Conservation (phyloP, 2,113 vertebrate species). For the Casuarius casuarius region DNA sequence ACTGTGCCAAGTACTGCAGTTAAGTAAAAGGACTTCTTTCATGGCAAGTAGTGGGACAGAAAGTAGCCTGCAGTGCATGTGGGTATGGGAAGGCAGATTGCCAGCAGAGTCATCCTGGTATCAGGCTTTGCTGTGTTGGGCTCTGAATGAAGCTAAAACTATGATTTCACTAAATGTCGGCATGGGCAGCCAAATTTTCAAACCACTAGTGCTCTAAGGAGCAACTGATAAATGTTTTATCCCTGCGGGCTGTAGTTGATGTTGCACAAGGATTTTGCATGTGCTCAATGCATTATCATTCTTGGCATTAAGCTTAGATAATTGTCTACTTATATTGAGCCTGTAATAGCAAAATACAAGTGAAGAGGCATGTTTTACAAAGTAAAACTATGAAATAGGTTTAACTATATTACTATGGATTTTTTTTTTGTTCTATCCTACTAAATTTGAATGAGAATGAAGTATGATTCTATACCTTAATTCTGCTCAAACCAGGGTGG, state of each 20-base stretch:
- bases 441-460: constrained; percentile 86
- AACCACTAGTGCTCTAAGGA: constrained; percentile 76
- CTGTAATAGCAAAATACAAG: constrained; percentile 77
- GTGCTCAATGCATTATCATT: constrained; percentile 76
- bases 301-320: constrained; percentile 81
- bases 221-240: constrained; percentile 78
- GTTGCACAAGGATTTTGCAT: constrained; percentile 75
- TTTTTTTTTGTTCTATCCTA: constrained; percentile 70
- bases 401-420: constrained; percentile 76
- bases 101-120: constrained; percentile 78
- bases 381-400: constrained; percentile 80
- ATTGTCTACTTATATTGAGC: constrained; percentile 82
- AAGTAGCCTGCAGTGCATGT: constrained; percentile 79
- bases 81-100: constrained; percentile 74
- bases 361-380: constrained; percentile 77
- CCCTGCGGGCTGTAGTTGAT: constrained; percentile 69
- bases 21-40: constrained; percentile 86
- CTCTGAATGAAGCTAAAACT: constrained; percentile 74
- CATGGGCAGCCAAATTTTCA: constrained; percentile 79
- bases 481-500: constrained; percentile 85
- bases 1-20: constrained; percentile 80
- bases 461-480: constrained; percentile 84
- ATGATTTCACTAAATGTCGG: constrained; percentile 79
- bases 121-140: constrained; percentile 69
- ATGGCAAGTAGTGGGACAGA: constrained; percentile 85